These are phyloP conservation scores for Drosophila robusta DNA, from an alignment of 2,888 invertebrate genomes.

Conservation along the genomic window DNA sequence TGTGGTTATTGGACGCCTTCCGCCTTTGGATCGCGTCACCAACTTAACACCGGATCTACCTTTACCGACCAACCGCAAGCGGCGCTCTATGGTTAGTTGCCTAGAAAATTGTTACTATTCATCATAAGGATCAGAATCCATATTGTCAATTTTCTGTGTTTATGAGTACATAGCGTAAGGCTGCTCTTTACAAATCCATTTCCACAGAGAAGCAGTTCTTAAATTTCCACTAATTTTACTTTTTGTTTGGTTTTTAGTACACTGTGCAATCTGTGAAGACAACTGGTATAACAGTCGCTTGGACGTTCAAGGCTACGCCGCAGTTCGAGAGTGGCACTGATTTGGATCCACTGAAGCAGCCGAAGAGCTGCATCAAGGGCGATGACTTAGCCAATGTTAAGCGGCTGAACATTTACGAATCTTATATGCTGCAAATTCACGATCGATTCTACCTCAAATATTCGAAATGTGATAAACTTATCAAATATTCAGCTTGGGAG, in stretches of 20 bases:
- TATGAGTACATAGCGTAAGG: background rate
- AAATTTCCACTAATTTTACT: too few species aligned
- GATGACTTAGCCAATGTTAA: conserved; percentile 93
- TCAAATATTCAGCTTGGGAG: conserved; percentile 92
- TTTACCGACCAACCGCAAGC: conserved; percentile 88
- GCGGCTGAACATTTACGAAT: conserved; percentile 93
- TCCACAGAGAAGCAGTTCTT: too few species aligned
- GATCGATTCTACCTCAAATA: conserved; percentile 94
- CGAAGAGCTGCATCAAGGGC: conserved; percentile 89
- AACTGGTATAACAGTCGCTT: conserved; percentile 92
- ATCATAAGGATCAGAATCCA: too few species aligned
- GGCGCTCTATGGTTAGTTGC: conserved; percentile 84
- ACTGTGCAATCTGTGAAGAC: conserved; percentile 94
- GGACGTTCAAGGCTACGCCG: conserved; percentile 92
- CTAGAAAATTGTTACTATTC: background rate
- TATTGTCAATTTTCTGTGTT: too few species aligned
- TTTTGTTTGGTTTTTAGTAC: conserved; percentile 85
- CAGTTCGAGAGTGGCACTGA: conserved; percentile 85
- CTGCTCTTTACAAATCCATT: too few species aligned
- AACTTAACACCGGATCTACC: conserved; percentile 92
- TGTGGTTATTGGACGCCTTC: conserved; percentile 90
- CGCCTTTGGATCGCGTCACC: conserved; percentile 91
- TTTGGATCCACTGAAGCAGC: conserved; percentile 87
- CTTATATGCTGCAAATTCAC: conserved; percentile 94
- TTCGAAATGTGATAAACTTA: conserved; percentile 90